Conservation (phyloP, 2,888 invertebrate genomes). For the Drosophila affinis region DNA sequence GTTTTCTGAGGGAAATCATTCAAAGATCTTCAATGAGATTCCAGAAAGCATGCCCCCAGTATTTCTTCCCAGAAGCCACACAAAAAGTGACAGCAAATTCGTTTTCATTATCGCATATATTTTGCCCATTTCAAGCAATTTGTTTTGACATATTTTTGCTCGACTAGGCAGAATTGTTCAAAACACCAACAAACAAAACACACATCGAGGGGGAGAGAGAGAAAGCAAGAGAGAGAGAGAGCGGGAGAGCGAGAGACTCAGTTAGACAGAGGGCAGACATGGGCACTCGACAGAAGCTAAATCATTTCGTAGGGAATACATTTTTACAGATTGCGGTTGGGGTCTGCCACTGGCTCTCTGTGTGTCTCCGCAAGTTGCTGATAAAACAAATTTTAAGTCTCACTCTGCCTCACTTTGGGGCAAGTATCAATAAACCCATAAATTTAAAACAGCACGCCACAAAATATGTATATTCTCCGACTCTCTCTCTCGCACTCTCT, state of each 20-base stretch:
- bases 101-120: conserved; percentile 18
- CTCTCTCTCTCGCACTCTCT: background rate
- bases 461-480: conserved; percentile 2
- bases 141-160: conserved; percentile 46
- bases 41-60: no score
- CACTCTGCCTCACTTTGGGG: conserved; percentile 8
- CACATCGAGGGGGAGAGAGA: background rate
- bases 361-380: conserved; percentile 28
- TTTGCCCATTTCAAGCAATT: conserved; percentile 19
- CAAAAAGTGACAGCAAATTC: conserved; percentile 1
- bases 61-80: background rate
- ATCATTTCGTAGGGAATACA: conserved; percentile 37
- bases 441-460: conserved; percentile 51
- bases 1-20: no score
- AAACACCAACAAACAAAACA: conserved; percentile 16
- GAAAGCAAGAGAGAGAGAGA: background rate
- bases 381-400: conserved; percentile 44
- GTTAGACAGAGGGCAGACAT: conserved; percentile 12
- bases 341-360: background rate
- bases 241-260: background rate
- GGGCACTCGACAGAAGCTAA: conserved; percentile 31
- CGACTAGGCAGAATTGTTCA: conserved; percentile 44
- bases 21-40: background rate
- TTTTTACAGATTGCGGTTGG: conserved; percentile 39
- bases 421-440: conserved; percentile 74